phyloP scores from a whole-genome alignment of 2,113 vertebrate species.

The Peromyscus californicus region DNA sequence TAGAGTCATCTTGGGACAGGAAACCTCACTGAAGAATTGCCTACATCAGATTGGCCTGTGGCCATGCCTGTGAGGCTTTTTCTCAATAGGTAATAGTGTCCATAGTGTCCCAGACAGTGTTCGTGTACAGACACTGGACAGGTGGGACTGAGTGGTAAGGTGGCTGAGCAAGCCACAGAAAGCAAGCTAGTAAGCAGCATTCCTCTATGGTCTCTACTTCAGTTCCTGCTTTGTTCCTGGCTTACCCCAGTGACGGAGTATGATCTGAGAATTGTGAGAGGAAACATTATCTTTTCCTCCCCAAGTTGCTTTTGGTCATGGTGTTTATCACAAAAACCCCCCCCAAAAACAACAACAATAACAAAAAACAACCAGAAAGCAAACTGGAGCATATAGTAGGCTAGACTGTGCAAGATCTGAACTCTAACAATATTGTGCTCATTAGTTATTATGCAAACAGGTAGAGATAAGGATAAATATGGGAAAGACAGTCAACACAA shows the following conservation, averaged over 20 bases:
- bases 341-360: no score
- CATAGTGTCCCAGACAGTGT: not conserved
- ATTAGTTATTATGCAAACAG: not conserved
- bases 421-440: not conserved
- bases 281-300: not conserved
- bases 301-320: not conserved
- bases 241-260: not conserved
- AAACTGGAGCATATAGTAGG: not conserved
- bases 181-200: not conserved
- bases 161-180: not conserved
- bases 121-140: not conserved
- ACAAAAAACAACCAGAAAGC: not conserved
- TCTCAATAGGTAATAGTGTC: not conserved
- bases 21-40: not conserved
- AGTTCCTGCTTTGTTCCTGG: not conserved
- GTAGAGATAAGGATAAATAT: not conserved
- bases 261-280: not conserved
- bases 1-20: not conserved
- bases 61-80: not conserved
- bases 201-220: not conserved
- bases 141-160: not conserved
- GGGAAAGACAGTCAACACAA: not conserved
- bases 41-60: not conserved
- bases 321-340: not conserved
- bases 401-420: not conserved